These are phyloP conservation scores for Budorcas taxicolor DNA, from an alignment of 2,113 vertebrate genomes.

Conservation along the genomic window DNA sequence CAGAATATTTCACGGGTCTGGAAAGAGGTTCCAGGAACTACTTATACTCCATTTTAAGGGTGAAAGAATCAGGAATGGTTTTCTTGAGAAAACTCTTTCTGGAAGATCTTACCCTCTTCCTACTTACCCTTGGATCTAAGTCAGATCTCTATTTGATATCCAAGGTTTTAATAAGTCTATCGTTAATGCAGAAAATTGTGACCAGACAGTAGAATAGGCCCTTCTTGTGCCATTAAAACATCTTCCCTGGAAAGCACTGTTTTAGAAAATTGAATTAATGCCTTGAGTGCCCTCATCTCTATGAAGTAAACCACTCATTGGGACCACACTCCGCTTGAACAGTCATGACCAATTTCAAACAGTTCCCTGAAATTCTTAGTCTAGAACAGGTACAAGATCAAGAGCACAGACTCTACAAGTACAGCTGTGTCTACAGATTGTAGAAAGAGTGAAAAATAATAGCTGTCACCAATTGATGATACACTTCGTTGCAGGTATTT, in stretches of 20 bases:
- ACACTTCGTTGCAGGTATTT: not conserved
- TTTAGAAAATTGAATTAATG: not conserved
- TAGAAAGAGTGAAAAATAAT: not conserved
- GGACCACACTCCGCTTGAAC: not conserved
- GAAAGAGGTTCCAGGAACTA: constrained; percentile 15
- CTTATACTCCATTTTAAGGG: not conserved
- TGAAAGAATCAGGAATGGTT: not conserved
- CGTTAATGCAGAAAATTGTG: not conserved
- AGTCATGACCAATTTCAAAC: not conserved
- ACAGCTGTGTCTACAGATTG: not conserved
- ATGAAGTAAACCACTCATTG: not conserved
- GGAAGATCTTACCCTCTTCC: not conserved
- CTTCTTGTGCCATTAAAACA: not conserved
- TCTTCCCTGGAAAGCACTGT: not conserved
- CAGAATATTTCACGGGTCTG: not conserved
- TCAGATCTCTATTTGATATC: not conserved
- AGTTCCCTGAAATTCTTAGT: not conserved
- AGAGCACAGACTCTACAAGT: not conserved
- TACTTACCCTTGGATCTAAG: not conserved
- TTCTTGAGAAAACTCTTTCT: not conserved
- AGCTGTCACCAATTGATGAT: not conserved
- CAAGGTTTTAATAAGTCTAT: not conserved
- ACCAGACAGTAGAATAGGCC: not conserved
- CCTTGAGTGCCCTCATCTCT: no score
- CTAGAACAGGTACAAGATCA: not conserved